These are phyloP conservation scores for Cydia amplana DNA, from an alignment of 1,140 invertebrate species.

Conservation along the genomic window DNA sequence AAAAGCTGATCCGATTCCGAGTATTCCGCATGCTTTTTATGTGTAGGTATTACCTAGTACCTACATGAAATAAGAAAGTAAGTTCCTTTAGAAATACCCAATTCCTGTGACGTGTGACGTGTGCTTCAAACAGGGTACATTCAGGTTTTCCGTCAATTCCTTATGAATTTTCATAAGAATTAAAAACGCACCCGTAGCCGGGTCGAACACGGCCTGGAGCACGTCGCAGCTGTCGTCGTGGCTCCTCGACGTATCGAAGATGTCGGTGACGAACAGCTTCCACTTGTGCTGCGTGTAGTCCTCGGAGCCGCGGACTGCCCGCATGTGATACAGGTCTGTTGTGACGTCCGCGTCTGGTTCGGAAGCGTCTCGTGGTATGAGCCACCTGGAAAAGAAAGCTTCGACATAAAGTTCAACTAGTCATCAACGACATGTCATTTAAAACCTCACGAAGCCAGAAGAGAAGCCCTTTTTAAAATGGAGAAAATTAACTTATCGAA, in stretches of 20 bases:
- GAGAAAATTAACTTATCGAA: too few species aligned
- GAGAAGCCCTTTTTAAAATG: too few species aligned
- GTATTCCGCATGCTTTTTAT: too few species aligned
- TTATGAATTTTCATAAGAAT: neutral
- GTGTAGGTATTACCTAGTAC: too few species aligned
- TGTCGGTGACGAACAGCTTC: conserved; percentile 95
- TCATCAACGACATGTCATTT: too few species aligned
- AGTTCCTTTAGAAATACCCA: too few species aligned
- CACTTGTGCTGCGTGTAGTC: conserved; percentile 89
- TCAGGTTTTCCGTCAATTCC: too few species aligned
- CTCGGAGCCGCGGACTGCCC: conserved; percentile 69
- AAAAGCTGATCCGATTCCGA: too few species aligned
- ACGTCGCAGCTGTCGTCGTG: conserved; percentile 89
- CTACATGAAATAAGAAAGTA: too few species aligned
- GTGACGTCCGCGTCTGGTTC: conserved; percentile 88
- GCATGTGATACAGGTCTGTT: conserved; percentile 85
- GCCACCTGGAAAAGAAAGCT: conserved; percentile 84
- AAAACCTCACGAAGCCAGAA: too few species aligned
- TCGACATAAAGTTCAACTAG: neutral
- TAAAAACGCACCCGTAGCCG: conserved; percentile 70
- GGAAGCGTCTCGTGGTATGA: conserved; percentile 82
- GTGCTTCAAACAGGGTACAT: too few species aligned
- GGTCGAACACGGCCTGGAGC: conserved; percentile 92
- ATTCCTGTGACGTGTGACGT: too few species aligned
- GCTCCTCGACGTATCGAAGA: conserved; percentile 88